Evolutionary conservation across 1,140 invertebrate species (phyloP), one percentile per base, ranked within the genome.

Genomic region (Ceratosolen fusciceps): DNA sequence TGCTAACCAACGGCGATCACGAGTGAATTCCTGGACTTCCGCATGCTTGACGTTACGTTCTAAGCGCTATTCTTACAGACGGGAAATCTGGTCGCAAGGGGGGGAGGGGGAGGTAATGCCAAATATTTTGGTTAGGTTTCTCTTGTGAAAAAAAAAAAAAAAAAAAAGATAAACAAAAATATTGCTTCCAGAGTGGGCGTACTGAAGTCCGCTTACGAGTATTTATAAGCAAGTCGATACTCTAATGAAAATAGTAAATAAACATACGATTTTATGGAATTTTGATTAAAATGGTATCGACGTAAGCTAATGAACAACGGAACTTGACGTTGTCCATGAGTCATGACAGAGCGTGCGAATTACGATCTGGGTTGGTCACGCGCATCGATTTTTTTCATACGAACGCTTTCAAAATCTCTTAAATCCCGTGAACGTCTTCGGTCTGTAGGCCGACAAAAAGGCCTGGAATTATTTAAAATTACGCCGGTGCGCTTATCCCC

Each of bases 41-140:
- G 49, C 75, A 77, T 71, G n/a, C 21, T 70, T 70, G 2, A 31
- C 24, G 26, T 47, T 65, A 5, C 14, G 19, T 37, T 8, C 14
- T 56, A 4, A 70, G 1, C 1, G 10, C 14, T 70, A 37, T 70
- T 47, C 12, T 62, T 37, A 29, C 10, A 37, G 19, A 31, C 31
- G n/a, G n/a, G 12, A 65, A 31, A 37, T 31, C 19, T 34, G 34
- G 19, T 10, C 21, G 31, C 34, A 37, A 37, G n/a, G 29, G 19
- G 19, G 43, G 16, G 43, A 47, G 43, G n/a, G n/a, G n/a, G n/a
- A n/a, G n/a, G n/a, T n/a, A 43, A 34, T 60, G 58, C 26, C 26
- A 65, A 65, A 65, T 65, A 60, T 67, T 75, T 65, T 47, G 37
- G 39, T 75, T 75, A 75, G 26, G 73, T 62, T 39, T 31, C 49